Conservation (phyloP, 1,140 invertebrate species). For the Ceratoteleas bidentatus region DNA sequence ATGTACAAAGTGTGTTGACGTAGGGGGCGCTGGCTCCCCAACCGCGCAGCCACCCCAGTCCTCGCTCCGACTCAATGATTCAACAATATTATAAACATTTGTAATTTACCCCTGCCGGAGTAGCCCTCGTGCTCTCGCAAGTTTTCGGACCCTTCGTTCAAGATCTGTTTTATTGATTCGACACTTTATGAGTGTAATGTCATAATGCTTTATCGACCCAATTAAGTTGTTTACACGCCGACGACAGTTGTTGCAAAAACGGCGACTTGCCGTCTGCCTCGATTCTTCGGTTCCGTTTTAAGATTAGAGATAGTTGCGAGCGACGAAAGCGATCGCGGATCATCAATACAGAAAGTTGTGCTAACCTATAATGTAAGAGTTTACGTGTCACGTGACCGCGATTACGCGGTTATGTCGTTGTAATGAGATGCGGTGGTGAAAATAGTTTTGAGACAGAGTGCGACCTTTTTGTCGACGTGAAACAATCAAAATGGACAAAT, state of each 20-base stretch:
- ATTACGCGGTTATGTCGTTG: slow-evolving; percentile 12
- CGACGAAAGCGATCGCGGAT: slow-evolving; percentile 15
- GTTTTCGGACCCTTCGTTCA: slow-evolving; percentile 47
- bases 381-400: slow-evolving; percentile 21
- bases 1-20: slow-evolving; percentile 58
- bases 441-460: slow-evolving; percentile 9
- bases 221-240: slow-evolving; percentile 52
- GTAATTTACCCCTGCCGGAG: slow-evolving; percentile 53
- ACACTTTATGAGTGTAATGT: slow-evolving; percentile 58
- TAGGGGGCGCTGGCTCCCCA: slow-evolving; percentile 47
- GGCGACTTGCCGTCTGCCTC: too few species aligned
- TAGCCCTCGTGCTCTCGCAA: slow-evolving; percentile 31
- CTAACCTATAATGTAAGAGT: slow-evolving; percentile 35
- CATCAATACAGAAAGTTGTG: slow-evolving; percentile 32
- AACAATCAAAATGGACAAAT: background rate
- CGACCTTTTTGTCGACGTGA: background rate
- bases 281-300: background rate
- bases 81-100: slow-evolving; percentile 65
- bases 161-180: slow-evolving; percentile 62
- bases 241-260: slow-evolving; percentile 27
- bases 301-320: background rate
- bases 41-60: slow-evolving; percentile 25
- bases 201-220: slow-evolving; percentile 50
- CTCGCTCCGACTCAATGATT: slow-evolving; percentile 60
- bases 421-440: slow-evolving; percentile 20